Conservation (phyloP, 2,113 vertebrate species). For the Pygoscelis adeliae region DNA sequence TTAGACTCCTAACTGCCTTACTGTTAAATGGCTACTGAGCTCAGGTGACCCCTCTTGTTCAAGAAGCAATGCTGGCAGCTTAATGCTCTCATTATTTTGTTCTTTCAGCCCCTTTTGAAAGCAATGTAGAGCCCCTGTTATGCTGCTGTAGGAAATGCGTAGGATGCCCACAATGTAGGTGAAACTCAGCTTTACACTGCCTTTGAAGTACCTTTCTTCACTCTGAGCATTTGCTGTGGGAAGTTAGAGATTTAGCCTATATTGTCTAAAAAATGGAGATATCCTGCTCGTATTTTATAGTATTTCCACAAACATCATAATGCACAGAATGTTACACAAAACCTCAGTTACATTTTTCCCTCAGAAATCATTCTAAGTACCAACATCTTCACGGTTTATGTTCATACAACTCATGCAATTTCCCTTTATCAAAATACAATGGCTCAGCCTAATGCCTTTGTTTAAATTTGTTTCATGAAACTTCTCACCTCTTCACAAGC, state of each 20-base stretch:
- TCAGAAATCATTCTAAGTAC: background rate
- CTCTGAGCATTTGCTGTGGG: background rate
- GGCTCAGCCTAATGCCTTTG: background rate
- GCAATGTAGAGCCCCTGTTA: background rate
- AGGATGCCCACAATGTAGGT: background rate
- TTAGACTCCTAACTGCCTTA: no score
- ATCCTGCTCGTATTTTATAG: background rate
- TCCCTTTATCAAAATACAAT: background rate
- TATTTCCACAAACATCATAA: background rate
- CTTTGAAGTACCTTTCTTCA: background rate
- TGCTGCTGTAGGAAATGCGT: background rate
- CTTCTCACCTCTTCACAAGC: background rate
- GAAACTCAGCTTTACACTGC: background rate
- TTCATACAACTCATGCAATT: background rate
- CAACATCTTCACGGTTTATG: background rate
- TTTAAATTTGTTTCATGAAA: background rate
- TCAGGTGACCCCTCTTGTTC: background rate
- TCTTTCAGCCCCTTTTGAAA: background rate
- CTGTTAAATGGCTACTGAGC: background rate
- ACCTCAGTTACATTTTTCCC: background rate
- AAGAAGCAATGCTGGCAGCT: background rate
- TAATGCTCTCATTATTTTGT: background rate
- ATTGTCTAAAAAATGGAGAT: background rate
- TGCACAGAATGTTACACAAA: background rate
- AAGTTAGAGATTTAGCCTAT: background rate